Evolutionary conservation across 2,888 invertebrate species (phyloP).

Genomic region (Azorinus chamasolen): DNA sequence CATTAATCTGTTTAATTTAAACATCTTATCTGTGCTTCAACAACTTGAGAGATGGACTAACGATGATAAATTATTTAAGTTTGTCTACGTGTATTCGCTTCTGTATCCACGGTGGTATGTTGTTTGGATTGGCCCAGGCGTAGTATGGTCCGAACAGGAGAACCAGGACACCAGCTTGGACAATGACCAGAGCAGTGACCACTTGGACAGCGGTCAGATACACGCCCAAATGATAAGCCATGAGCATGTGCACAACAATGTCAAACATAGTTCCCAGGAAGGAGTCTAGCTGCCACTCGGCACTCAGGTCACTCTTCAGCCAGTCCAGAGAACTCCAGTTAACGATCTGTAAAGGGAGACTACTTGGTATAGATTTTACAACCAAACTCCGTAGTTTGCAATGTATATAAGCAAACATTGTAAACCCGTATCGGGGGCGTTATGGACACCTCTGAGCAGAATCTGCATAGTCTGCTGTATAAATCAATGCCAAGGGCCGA

Average conservation of each 20-base stretch:
- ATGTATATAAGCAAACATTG: too few relatives aligned
- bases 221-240: conserved; percentile 72
- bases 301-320: conserved; percentile 64
- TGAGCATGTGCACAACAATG: conserved; percentile 74
- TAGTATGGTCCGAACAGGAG: conserved; percentile 75
- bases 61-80: conserved; percentile 10
- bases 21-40: too few relatives aligned
- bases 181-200: conserved; percentile 61
- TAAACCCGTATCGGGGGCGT: too few relatives aligned
- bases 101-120: conserved; percentile 77
- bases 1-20: too few relatives aligned
- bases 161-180: conserved; percentile 60
- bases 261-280: conserved; percentile 80
- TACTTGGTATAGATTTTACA: too few relatives aligned
- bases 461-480: too few relatives aligned
- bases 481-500: too few relatives aligned
- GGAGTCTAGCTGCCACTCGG: conserved; percentile 72
- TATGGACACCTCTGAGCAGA: too few relatives aligned
- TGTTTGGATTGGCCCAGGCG: conserved; percentile 78
- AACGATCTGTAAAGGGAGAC: conserved; percentile 73
- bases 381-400: too few relatives aligned
- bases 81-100: conserved; percentile 70
- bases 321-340: conserved; percentile 83
- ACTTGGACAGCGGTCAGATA: conserved; percentile 70
- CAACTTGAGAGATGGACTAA: too few relatives aligned